These are phyloP conservation scores for Spea multiplicata DNA, from an alignment of 2,113 vertebrate species.

Conservation along the genomic window DNA sequence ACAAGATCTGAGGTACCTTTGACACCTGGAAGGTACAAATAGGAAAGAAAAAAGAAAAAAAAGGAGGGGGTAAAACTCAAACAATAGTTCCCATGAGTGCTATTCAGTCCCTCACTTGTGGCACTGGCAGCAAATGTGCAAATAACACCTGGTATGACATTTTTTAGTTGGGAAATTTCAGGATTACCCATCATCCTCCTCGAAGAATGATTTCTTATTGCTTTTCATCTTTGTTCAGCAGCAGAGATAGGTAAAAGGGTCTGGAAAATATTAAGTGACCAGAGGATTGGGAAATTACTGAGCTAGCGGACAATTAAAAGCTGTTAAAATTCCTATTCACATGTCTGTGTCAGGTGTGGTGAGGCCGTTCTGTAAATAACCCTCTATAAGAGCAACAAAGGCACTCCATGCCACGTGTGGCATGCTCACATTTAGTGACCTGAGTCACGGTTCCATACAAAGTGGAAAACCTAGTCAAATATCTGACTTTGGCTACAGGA, in stretches of 20 bases:
- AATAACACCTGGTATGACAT: background rate
- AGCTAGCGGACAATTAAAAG: constrained; percentile 3
- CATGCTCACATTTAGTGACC: constrained; percentile 19
- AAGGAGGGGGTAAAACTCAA: background rate
- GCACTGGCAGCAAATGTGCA: constrained; percentile 25
- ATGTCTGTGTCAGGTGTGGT: background rate
- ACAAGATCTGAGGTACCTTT: background rate
- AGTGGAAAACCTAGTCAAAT: background rate
- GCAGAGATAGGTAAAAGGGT: background rate
- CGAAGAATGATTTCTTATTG: constrained; percentile 14
- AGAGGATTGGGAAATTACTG: constrained; percentile 18
- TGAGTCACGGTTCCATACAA: constrained; percentile 6
- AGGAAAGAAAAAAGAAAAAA: background rate
- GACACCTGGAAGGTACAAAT: background rate
- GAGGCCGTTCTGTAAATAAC: constrained; percentile 4
- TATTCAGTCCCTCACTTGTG: constrained; percentile 14
- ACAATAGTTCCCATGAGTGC: background rate
- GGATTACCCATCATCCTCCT: constrained; percentile 6
- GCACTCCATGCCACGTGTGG: constrained; percentile 30
- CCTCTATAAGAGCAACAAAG: constrained; percentile 33
- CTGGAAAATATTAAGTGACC: background rate
- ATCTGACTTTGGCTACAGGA: constrained; percentile 4
- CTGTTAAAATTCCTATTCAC: constrained; percentile 8
- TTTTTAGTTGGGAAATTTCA: background rate
- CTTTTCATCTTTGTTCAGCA: background rate